A percentile compares a stretch with the other conserved stretches of the same genome.
These are phyloP conservation scores for Gallinago media DNA, from an alignment of 2,113 vertebrate species.

Conservation along the genomic window DNA sequence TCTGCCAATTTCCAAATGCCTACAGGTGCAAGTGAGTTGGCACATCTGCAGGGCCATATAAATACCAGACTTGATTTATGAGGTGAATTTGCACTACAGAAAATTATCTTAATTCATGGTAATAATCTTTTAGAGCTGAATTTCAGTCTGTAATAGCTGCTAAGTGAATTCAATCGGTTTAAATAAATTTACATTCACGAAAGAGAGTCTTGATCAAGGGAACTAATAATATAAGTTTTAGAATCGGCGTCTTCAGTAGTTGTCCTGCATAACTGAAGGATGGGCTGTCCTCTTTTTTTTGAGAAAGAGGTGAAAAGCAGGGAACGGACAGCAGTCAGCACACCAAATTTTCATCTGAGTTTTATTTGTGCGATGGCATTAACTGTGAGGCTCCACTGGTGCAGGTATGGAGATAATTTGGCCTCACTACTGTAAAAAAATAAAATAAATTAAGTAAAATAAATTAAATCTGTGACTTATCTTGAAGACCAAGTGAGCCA, in stretches of 20 bases:
- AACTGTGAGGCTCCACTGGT: background rate
- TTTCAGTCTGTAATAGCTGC: background rate
- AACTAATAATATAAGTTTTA: background rate
- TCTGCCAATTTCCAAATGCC: background rate
- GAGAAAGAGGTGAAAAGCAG: background rate
- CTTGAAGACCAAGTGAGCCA: background rate
- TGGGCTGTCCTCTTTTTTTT: background rate
- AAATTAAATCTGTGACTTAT: background rate
- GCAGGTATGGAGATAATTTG: background rate
- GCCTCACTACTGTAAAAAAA: background rate
- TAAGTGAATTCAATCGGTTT: background rate
- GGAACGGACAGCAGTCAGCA: background rate
- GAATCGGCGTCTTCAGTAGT: background rate
- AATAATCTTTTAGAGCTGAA: background rate
- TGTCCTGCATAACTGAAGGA: background rate
- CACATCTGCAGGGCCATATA: background rate
- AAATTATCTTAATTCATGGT: background rate
- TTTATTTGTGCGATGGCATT: background rate
- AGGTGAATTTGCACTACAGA: background rate
- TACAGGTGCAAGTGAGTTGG: background rate
- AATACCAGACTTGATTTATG: constrained; percentile 9
- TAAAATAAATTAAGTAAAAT: background rate
- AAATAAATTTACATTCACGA: background rate
- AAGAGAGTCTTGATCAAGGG: background rate
- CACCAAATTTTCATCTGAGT: background rate